A percentile compares a stretch with the other conserved stretches of the same genome.
These are phyloP conservation scores for Hyphantria cunea DNA, from an alignment of 1,140 invertebrate genomes.

Conservation along the genomic window DNA sequence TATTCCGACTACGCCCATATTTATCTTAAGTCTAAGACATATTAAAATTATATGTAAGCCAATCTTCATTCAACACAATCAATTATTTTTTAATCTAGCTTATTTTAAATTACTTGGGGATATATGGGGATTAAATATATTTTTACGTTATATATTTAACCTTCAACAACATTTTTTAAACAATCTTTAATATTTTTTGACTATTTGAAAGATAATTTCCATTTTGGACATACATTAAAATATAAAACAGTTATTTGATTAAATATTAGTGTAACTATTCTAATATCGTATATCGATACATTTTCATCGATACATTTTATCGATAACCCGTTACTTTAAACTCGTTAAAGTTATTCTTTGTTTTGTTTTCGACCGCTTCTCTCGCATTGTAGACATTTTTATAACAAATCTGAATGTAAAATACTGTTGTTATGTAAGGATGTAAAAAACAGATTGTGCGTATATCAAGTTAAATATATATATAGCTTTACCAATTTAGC, in stretches of 20 bases:
- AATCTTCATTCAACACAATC: constrained; percentile 35
- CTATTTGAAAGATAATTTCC: constrained; percentile 13
- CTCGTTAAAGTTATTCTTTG: background rate
- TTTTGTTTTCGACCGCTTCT: background rate
- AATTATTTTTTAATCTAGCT: constrained; percentile 38
- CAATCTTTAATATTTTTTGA: constrained; percentile 32
- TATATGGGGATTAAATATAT: constrained; percentile 66
- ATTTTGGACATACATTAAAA: constrained; percentile 23
- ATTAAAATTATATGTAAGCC: constrained; percentile 43
- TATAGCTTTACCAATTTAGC: no score
- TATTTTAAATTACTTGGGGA: constrained; percentile 47
- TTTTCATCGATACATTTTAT: constrained; percentile 13
- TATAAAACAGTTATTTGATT: constrained; percentile 26
- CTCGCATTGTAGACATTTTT: constrained; percentile 8
- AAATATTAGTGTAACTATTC: constrained; percentile 19
- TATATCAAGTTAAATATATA: no score
- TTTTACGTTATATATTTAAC: constrained; percentile 61
- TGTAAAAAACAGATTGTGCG: no score
- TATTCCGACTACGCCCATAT: constrained; percentile 7
- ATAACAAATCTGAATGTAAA: constrained; percentile 9
- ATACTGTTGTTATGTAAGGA: no score
- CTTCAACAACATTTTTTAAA: constrained; percentile 67
- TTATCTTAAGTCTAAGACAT: constrained; percentile 19
- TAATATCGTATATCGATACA: constrained; percentile 7
- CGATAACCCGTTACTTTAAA: constrained; percentile 12